A percentile compares a stretch with the other conserved stretches of the same genome.
Evolutionary conservation across 2,888 invertebrate genomes (phyloP).

Genomic region (Rhorus exstirpatorius): DNA sequence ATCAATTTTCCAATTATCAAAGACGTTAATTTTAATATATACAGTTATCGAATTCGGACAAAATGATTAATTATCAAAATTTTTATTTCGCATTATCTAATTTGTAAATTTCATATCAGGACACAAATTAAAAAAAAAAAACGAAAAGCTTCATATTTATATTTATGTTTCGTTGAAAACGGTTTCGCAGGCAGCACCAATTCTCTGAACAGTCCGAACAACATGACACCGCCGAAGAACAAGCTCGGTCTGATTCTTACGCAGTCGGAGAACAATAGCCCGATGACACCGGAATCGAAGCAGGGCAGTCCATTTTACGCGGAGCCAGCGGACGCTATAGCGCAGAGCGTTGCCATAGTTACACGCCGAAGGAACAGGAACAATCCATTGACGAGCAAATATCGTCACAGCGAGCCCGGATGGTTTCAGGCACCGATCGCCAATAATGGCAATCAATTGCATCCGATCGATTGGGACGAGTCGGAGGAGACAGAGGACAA

Average conservation of each 20-base stretch:
- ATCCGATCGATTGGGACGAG: slow-evolving; percentile 85
- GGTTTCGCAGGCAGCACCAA: slow-evolving; percentile 87
- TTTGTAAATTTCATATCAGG: too few relatives aligned
- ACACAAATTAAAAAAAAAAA: too few relatives aligned
- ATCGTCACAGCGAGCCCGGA: slow-evolving; percentile 84
- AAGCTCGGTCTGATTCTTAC: slow-evolving; percentile 81
- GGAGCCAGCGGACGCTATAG: slow-evolving; percentile 94
- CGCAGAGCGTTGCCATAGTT: slow-evolving; percentile 85
- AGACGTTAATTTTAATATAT: too few relatives aligned
- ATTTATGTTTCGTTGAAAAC: too few relatives aligned
- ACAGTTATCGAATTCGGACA: too few relatives aligned
- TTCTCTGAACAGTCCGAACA: slow-evolving; percentile 87
- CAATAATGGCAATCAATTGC: slow-evolving; percentile 79
- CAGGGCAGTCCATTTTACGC: slow-evolving; percentile 96
- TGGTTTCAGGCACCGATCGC: slow-evolving; percentile 81
- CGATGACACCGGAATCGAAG: slow-evolving; percentile 86
- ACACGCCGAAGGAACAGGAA: slow-evolving; percentile 80
- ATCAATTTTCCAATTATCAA: too few relatives aligned
- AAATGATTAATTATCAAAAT: too few relatives aligned
- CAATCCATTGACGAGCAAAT: slow-evolving; percentile 81
- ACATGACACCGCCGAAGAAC: slow-evolving; percentile 83
- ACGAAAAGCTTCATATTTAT: too few relatives aligned
- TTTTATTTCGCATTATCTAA: too few relatives aligned
- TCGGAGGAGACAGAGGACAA: slow-evolving; percentile 83
- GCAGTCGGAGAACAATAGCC: slow-evolving; percentile 83